Evolutionary conservation across 1,140 invertebrate genomes (phyloP).

Genomic region (Tribolium madens): DNA sequence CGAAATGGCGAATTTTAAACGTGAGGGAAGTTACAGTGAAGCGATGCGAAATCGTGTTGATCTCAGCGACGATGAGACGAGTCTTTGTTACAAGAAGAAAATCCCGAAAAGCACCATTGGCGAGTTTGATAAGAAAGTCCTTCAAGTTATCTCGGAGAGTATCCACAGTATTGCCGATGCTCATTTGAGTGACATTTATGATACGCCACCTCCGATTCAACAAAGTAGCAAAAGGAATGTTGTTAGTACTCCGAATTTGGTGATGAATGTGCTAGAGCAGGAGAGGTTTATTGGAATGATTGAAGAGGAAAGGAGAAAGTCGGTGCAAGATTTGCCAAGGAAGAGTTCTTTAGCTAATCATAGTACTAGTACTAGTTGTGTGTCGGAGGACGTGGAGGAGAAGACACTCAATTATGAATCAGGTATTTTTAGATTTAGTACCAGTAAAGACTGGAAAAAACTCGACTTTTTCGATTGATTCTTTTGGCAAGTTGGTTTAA

Average conservation of each 20-base stretch:
- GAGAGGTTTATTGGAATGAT: slow-evolving; percentile 59
- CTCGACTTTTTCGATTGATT: background rate
- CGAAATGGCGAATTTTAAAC: slow-evolving; percentile 55
- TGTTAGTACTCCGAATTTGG: slow-evolving; percentile 76
- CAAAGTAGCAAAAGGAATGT: background rate
- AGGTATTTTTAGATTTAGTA: background rate
- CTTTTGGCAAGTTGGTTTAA: background rate
- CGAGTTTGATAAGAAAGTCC: slow-evolving; percentile 59
- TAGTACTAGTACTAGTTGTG: slow-evolving; percentile 59
- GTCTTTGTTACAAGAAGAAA: slow-evolving; percentile 54
- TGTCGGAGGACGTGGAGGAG: slow-evolving; percentile 62
- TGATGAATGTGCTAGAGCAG: slow-evolving; percentile 61
- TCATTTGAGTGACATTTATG: background rate
- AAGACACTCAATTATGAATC: slow-evolving; percentile 60
- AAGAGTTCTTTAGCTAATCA: slow-evolving; percentile 61
- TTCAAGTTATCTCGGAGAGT: slow-evolving; percentile 64
- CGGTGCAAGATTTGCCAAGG: slow-evolving; percentile 69
- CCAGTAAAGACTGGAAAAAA: background rate
- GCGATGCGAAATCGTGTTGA: slow-evolving; percentile 63
- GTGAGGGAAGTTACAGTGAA: slow-evolving; percentile 63
- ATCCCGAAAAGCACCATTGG: slow-evolving; percentile 57
- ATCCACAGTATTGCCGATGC: slow-evolving; percentile 55
- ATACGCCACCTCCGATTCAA: background rate
- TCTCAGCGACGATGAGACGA: slow-evolving; percentile 61
- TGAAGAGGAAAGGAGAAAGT: slow-evolving; percentile 68